Evolutionary conservation across 2,888 invertebrate species (phyloP), one percentile per base, ranked within the genome.

Genomic region (Amiota mariae): DNA sequence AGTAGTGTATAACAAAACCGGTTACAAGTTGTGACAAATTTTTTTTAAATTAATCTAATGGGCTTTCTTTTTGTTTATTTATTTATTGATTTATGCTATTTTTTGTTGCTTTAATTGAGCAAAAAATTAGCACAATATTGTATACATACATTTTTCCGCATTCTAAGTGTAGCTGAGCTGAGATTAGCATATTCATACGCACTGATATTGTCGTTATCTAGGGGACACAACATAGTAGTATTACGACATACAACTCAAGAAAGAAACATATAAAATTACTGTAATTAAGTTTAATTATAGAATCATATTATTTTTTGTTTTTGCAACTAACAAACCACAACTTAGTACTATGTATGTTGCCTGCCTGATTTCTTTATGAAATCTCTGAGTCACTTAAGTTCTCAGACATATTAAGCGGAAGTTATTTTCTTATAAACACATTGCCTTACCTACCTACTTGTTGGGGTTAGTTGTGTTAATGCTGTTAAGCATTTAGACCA

Each of bases 401-500:
- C 36, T 36, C 36, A 36, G 36, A 36, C 36, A 36, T 36, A 6
- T 36, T 36, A 36, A 36, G 36, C 36, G 36, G 36, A 36, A 36
- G 36, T 36, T 36, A 36, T 36, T 36, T 36, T 36, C 36, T 36
- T 36, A 36, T 36, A 36, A 36, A 2, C 36, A 36, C 36, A 36
- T 36, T 24, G 24, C 24, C 24, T 24, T n/a, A n/a, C n/a, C n/a
- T 24, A 24, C 24, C 24, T 24, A 36, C 36, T 36, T 56, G 70
- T 46, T 64, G 51, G 6, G 36, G 36, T 36, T 36, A 36, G 36
- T 6, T 36, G 36, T 36, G 36, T 36, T 36, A 24, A 24, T 24
- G 24, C 24, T 24, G 24, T 24, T 24, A 24, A 24, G 63, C 71
- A 70, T 73, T 73, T 73, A 72, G 79, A 72, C 72, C 70, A 72